These are phyloP conservation scores for Pseudochirops cupreus DNA, from an alignment of 2,797 vertebrate genomes.

Conservation along the genomic window DNA sequence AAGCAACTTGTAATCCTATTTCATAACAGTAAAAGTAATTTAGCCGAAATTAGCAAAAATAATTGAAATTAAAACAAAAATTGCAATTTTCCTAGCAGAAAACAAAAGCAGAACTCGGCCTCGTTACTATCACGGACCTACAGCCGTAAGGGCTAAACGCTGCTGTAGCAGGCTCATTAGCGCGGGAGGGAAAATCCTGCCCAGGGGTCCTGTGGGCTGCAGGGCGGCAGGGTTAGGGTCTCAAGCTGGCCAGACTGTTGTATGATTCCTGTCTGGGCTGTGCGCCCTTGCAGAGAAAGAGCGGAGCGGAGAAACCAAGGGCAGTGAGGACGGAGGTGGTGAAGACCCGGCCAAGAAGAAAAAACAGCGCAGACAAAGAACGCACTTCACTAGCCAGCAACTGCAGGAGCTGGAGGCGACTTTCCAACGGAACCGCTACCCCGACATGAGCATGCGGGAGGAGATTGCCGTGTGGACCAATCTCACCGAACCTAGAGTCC, in stretches of 20 bases:
- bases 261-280: slow-evolving; percentile 48
- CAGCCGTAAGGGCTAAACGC: neutral
- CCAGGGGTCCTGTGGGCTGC: neutral
- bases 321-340: slow-evolving; percentile 90
- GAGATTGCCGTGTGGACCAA: slow-evolving; percentile 95
- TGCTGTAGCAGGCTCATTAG: neutral
- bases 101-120: neutral
- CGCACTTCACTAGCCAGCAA: slow-evolving; percentile 94
- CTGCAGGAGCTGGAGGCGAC: slow-evolving; percentile 93
- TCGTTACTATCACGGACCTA: neutral
- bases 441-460: slow-evolving; percentile 93
- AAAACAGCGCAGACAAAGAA: slow-evolving; percentile 91
- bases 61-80: neutral
- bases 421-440: slow-evolving; percentile 93
- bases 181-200: slow-evolving; percentile 14
- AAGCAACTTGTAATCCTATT: neutral
- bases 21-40: neutral
- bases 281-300: slow-evolving; percentile 91
- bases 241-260: slow-evolving; percentile 51
- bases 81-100: neutral
- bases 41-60: neutral
- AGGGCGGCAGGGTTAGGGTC: slow-evolving; percentile 45
- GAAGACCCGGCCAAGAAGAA: slow-evolving; percentile 94
- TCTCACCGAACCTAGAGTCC: slow-evolving; percentile 94
- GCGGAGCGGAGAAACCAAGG: slow-evolving; percentile 90